Base-by-base conservation (phyloP, 2,113 vertebrate genomes). In the human (Homo sapiens) region DNA sequence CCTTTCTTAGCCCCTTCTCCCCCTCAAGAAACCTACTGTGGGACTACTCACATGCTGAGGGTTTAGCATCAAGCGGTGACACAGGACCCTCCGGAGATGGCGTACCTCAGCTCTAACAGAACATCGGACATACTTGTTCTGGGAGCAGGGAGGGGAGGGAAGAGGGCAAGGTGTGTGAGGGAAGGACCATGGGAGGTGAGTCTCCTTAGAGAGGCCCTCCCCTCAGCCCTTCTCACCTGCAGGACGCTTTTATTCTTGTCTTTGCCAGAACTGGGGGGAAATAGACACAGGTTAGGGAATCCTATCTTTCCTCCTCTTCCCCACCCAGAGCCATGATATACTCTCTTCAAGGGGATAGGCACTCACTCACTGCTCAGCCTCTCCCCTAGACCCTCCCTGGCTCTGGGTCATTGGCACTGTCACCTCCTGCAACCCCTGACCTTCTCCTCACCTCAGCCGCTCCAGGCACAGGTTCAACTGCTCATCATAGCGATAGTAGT, bases 401-500 rank as follows among this genome's bases (percentile, higher is more conserved):
- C 6, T 70, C 0, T 0, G 80, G 10, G 2, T 87, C 82, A 45
- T 0, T 3, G 8, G 50, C 64, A 18, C 45, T 27, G 70, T 25
- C 14, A 90, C 22, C 17, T 17, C 38, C 18, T 27, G 50, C 1
- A 4, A 52, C n/a, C 52, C 17, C 52, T 5, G 40, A 78, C 18
- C 81, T 72, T 75, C n/a, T 64, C 30, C 99, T 99, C 97, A 99
- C 99, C 99, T 99, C 88, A 99, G 99, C 94, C 99, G 99, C 98
- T 99, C 99, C 97, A 99, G 98, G 98, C 99, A 99, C 0, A 99
- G 99, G 1, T 99, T 99, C 94, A 99, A 99, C 86, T 99, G 99
- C 98, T 99, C 99, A 14, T 99, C 99, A 0, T 99, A 99, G 98
- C 99, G 99, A 97, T 99, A 99, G 96, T 99, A 99, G 97, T 99